These are phyloP conservation scores for Pyralis farinalis DNA, from an alignment of 2,888 invertebrate species.

Conservation along the genomic window DNA sequence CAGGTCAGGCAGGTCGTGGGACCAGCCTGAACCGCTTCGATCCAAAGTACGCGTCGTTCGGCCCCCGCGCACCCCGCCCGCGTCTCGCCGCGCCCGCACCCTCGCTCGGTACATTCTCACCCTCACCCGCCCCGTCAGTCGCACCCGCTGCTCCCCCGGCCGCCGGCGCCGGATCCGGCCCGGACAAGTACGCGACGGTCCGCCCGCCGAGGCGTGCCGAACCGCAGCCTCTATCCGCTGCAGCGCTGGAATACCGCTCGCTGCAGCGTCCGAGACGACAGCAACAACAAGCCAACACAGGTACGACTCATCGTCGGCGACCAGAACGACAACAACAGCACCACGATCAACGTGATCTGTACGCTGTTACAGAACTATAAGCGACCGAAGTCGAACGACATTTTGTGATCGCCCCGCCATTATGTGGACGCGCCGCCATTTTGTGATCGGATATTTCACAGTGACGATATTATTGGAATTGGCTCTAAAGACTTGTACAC, in stretches of 20 bases:
- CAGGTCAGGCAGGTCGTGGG: slow-evolving; percentile 61
- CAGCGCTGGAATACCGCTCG: slow-evolving; percentile 81
- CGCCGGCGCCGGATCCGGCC: slow-evolving; percentile 7
- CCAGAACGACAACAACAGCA: slow-evolving; percentile 29
- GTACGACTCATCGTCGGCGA: slow-evolving; percentile 31
- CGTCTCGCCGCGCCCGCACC: slow-evolving; percentile 63
- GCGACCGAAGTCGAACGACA: not conserved
- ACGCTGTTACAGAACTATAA: slow-evolving; percentile 43
- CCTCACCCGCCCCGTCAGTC: slow-evolving; percentile 25
- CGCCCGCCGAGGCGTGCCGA: slow-evolving; percentile 57
- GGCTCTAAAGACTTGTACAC: slow-evolving; percentile 19
- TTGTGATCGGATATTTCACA: slow-evolving; percentile 9
- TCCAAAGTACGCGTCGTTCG: slow-evolving; percentile 81
- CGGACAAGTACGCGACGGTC: slow-evolving; percentile 50
- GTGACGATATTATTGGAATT: slow-evolving; percentile 6
- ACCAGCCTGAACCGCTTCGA: slow-evolving; percentile 80
- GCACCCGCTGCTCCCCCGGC: slow-evolving; percentile 27
- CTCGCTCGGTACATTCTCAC: slow-evolving; percentile 49
- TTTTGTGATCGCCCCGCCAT: slow-evolving; percentile 1
- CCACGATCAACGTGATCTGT: slow-evolving; percentile 81
- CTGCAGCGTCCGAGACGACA: slow-evolving; percentile 76
- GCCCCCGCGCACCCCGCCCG: slow-evolving; percentile 70
- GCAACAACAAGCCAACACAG: slow-evolving; percentile 25
- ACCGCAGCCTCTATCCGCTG: slow-evolving; percentile 78
- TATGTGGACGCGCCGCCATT: slow-evolving; percentile 10